A percentile compares a stretch with the other conserved stretches of the same genome.
Evolutionary conservation across 2,113 vertebrate species (phyloP).

Genomic region (Melanostigma gelatinosum): DNA sequence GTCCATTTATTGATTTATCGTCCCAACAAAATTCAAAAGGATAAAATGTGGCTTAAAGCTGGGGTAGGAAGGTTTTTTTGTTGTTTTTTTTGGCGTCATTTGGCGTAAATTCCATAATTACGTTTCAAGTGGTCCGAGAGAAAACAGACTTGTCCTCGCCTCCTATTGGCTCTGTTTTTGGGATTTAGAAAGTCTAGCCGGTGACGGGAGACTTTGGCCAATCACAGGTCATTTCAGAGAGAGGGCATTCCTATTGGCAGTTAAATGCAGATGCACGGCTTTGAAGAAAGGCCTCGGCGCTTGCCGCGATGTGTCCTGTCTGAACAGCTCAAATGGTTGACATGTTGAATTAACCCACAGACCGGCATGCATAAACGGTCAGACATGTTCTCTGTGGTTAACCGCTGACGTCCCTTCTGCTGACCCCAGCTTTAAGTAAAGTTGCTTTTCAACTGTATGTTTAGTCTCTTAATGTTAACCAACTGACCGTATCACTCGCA

Average conservation of each 20-base stretch:
- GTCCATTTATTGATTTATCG: background rate
- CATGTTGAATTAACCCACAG: background rate
- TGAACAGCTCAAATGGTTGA: too few species aligned
- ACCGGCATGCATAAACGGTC: background rate
- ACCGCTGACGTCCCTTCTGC: background rate
- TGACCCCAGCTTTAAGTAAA: background rate
- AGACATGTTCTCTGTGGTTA: background rate
- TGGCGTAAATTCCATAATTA: background rate
- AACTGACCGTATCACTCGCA: background rate
- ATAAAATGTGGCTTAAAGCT: background rate
- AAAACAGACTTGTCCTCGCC: background rate
- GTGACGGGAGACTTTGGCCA: too few species aligned
- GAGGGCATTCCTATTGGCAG: too few species aligned
- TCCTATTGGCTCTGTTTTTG: too few species aligned
- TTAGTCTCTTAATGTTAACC: background rate
- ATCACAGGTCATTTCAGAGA: too few species aligned
- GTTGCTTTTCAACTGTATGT: background rate
- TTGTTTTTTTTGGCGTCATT: background rate
- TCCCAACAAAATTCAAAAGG: background rate
- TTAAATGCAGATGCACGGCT: background rate
- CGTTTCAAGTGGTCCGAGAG: background rate
- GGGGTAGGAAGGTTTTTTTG: background rate
- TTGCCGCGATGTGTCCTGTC: too few species aligned
- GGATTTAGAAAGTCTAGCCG: too few species aligned
- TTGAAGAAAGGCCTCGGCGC: background rate